These are phyloP conservation scores for Leucophenga varia DNA, from an alignment of 1,140 invertebrate species.

Conservation along the genomic window DNA sequence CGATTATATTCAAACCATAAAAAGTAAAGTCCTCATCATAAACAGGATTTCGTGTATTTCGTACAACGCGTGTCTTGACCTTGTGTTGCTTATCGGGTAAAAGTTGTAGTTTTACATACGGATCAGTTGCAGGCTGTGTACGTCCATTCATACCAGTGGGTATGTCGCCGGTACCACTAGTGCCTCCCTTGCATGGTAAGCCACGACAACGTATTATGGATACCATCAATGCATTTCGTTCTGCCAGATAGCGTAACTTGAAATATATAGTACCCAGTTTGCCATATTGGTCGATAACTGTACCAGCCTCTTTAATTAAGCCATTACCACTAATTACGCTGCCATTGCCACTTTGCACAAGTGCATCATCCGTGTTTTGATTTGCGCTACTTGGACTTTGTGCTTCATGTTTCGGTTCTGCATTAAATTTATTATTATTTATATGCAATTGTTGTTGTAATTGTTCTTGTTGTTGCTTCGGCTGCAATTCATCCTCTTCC, in stretches of 20 bases:
- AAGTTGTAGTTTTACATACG: constrained; percentile 92
- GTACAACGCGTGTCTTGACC: constrained; percentile 89
- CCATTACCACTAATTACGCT: constrained; percentile 55
- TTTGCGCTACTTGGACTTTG: constrained; percentile 5
- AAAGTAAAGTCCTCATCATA: constrained; percentile 98
- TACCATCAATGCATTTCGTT: constrained; percentile 87
- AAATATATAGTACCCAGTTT: constrained; percentile 84
- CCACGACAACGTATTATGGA: constrained; percentile 86
- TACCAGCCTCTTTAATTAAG: constrained; percentile 59
- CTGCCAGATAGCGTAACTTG: constrained; percentile 81
- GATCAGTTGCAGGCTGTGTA: constrained; percentile 70
- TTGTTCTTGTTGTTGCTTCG: constrained; percentile 17
- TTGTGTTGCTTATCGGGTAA: constrained; percentile 94
- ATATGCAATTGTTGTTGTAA: constrained; percentile 21
- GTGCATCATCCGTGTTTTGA: constrained; percentile 47
- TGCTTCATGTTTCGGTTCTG: constrained; percentile 35
- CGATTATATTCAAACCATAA: constrained; percentile 84
- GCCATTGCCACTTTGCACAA: constrained; percentile 42
- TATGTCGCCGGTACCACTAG: constrained; percentile 43
- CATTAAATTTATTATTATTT: too few relatives aligned
- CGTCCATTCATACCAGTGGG: constrained; percentile 53
- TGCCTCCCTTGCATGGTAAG: constrained; percentile 73
- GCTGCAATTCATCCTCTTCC: constrained; percentile 43
- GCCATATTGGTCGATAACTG: constrained; percentile 56
- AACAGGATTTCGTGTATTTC: constrained; percentile 88